A percentile compares a stretch with the other conserved stretches of the same genome.
phyloP scores from a whole-genome alignment of 2,888 invertebrate genomes.

The Orthosia gracilis region DNA sequence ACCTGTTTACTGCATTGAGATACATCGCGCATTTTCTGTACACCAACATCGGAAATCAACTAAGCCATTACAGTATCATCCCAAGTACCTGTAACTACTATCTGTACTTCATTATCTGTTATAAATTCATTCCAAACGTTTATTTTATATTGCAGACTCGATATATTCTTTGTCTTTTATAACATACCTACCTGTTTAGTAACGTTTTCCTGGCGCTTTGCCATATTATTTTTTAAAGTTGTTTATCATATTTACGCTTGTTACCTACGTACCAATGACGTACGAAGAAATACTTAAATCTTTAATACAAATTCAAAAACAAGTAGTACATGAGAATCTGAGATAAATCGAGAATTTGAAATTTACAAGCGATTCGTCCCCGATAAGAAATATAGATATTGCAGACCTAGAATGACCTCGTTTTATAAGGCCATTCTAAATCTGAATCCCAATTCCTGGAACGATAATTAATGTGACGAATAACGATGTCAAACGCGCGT shows the following conservation, averaged over 20 bases:
- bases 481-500: too few relatives aligned
- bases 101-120: background rate
- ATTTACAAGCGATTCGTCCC: too few relatives aligned
- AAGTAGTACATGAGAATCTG: background rate
- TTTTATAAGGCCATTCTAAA: too few relatives aligned
- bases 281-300: background rate
- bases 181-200: slow-evolving; percentile 24
- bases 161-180: slow-evolving; percentile 3
- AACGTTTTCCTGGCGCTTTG: slow-evolving; percentile 32
- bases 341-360: background rate
- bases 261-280: slow-evolving; percentile 27
- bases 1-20: background rate
- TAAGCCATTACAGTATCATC: background rate
- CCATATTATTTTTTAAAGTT: slow-evolving; percentile 21
- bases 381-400: too few relatives aligned
- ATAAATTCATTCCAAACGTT: slow-evolving; percentile 1
- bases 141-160: background rate
- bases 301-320: background rate
- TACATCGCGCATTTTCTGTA: background rate
- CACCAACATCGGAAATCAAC: background rate
- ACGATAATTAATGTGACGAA: too few relatives aligned
- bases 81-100: background rate
- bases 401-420: too few relatives aligned
- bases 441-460: too few relatives aligned
- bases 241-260: slow-evolving; percentile 28